Percentiles rank a stretch among this genome's conserved stretches.
These are phyloP conservation scores for Tenebrio molitor DNA, from an alignment of 1,140 invertebrate species.

Conservation along the genomic window DNA sequence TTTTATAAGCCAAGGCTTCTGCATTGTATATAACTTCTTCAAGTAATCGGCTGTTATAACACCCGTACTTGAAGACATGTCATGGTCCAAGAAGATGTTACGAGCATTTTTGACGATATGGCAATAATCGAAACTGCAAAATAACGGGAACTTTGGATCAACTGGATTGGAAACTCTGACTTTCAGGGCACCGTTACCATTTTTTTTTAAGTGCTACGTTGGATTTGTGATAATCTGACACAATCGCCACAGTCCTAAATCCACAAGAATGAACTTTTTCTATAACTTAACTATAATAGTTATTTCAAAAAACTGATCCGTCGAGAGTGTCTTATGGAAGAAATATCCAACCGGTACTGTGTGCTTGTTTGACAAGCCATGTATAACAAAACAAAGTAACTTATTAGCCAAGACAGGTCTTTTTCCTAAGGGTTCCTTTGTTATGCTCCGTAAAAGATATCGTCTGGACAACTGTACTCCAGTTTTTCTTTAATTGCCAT, in stretches of 20 bases:
- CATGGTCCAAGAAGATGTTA: neutral
- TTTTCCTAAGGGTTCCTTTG: neutral
- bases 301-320: neutral
- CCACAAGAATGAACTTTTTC: neutral
- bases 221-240: neutral
- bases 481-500: no score
- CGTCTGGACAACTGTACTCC: neutral
- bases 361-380: neutral
- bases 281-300: neutral
- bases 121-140: neutral
- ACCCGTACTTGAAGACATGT: neutral
- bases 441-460: neutral
- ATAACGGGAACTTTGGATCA: neutral
- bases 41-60: neutral
- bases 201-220: conserved; percentile 46
- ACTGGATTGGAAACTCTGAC: neutral
- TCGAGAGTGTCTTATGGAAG: neutral
- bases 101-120: neutral
- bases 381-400: neutral
- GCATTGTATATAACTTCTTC: neutral
- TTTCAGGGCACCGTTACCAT: conserved; percentile 48
- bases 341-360: conserved; percentile 15
- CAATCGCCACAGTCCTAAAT: neutral
- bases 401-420: neutral
- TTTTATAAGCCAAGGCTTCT: neutral